Conservation (phyloP, 2,113 vertebrate species). For the Salvelinus fontinalis region DNA sequence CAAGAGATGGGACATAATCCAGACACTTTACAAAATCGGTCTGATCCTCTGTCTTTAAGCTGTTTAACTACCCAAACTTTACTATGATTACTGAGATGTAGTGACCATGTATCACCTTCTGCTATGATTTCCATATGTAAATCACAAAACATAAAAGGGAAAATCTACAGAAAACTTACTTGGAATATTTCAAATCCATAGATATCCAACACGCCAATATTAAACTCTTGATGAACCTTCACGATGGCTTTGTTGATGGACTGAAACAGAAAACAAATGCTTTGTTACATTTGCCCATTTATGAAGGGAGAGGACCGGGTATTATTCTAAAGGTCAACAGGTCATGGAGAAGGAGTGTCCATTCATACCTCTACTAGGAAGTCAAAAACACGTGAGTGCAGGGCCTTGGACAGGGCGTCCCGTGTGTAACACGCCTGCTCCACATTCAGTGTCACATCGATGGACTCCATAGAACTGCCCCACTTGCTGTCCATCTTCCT, state of each 20-base stretch:
- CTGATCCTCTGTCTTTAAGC: slow-evolving; percentile 54
- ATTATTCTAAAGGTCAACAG: not conserved
- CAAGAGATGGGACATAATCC: slow-evolving; percentile 59
- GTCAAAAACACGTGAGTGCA: slow-evolving; percentile 92
- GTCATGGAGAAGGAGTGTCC: not conserved
- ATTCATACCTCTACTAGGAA: slow-evolving; percentile 88
- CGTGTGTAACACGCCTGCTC: slow-evolving; percentile 96
- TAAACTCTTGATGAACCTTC: slow-evolving; percentile 92
- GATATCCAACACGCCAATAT: slow-evolving; percentile 94
- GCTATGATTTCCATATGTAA: no score
- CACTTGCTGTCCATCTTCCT: slow-evolving; percentile 98
- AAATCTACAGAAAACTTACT: slow-evolving; percentile 68
- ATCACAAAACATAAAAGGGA: not conserved
- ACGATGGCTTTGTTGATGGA: slow-evolving; percentile 97
- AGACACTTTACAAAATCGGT: slow-evolving; percentile 48
- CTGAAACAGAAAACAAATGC: slow-evolving; percentile 68
- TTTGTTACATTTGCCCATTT: not conserved
- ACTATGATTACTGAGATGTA: slow-evolving; percentile 47
- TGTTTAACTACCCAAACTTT: slow-evolving; percentile 51
- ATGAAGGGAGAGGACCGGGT: not conserved
- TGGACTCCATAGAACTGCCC: slow-evolving; percentile 91
- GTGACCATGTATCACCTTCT: not conserved
- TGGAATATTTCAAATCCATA: slow-evolving; percentile 99
- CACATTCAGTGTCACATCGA: slow-evolving; percentile 93
- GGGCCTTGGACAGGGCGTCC: slow-evolving; percentile 93